Conservation (phyloP, 2,888 invertebrate genomes). For the Phortica magna region DNA sequence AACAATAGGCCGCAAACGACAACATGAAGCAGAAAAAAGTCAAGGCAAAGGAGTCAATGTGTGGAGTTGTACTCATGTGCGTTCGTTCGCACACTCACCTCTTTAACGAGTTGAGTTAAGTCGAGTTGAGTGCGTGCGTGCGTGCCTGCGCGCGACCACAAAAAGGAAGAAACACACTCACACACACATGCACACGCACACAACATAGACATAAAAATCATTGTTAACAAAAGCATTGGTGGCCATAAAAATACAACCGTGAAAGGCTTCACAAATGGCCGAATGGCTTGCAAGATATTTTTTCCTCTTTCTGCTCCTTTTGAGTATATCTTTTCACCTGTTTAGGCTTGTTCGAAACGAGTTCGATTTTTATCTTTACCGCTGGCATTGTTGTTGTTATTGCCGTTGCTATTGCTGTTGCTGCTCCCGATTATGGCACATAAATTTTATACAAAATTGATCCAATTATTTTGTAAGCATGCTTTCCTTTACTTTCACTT, state of each 20-base stretch:
- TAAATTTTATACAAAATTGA: constrained; percentile 71
- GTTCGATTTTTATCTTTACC: constrained; percentile 66
- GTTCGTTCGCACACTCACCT: constrained; percentile 29
- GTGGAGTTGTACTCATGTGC: constrained; percentile 2
- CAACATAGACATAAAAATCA: constrained; percentile 61
- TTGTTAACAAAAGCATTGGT: constrained; percentile 69
- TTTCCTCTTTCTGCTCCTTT: neutral
- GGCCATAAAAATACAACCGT: constrained; percentile 60
- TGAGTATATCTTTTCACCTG: constrained; percentile 21
- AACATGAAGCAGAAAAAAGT: neutral
- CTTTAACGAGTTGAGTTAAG: constrained; percentile 31
- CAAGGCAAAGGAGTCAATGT: neutral
- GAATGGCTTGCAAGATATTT: neutral
- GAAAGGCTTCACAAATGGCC: constrained; percentile 22
- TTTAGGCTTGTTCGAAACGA: constrained; percentile 41
- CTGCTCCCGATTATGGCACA: constrained; percentile 71
- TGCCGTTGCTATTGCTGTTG: constrained; percentile 42
- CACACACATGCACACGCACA: constrained; percentile 37
- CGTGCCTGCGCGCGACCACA: constrained; percentile 18
- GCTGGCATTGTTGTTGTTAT: constrained; percentile 50
- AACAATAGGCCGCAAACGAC: constrained; percentile 17
- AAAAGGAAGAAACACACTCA: neutral
- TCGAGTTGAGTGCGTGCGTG: neutral
- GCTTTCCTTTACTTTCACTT: constrained; percentile 26
- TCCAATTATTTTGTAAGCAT: constrained; percentile 65